phyloP scores from a whole-genome alignment of 2,113 vertebrate genomes.

The Albula goreensis region DNA sequence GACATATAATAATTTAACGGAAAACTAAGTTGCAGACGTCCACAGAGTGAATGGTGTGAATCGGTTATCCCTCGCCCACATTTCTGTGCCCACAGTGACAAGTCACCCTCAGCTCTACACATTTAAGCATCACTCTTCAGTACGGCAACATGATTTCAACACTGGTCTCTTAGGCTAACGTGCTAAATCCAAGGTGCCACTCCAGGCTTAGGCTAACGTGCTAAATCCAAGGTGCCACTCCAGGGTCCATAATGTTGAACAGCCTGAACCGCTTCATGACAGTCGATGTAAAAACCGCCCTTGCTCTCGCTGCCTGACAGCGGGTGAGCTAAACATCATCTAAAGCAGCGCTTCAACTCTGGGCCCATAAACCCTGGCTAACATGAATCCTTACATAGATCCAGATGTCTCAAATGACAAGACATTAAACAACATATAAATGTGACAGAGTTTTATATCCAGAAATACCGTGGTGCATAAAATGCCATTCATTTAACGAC shows the following conservation, averaged over 20 bases:
- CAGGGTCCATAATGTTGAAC: not conserved
- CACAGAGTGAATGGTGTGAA: no score
- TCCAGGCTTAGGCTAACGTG: not conserved
- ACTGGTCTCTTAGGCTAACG: not conserved
- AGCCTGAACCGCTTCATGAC: not conserved
- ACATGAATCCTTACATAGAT: not conserved
- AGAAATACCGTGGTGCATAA: not conserved
- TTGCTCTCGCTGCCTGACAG: not conserved
- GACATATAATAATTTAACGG: no score
- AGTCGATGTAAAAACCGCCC: not conserved
- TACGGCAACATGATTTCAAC: not conserved
- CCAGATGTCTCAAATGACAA: conserved; percentile 11
- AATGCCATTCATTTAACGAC: not conserved
- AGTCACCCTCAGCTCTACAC: not conserved
- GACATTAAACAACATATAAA: conserved; percentile 17
- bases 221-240: not conserved
- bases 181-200: not conserved
- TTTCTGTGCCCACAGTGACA: not conserved
- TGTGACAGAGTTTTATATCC: conserved; percentile 6
- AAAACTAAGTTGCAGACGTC: no score
- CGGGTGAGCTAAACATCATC: not conserved
- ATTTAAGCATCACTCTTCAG: not conserved
- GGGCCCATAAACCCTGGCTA: not conserved
- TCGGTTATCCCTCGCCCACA: no score
- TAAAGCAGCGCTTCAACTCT: not conserved